These are phyloP conservation scores for Philopotamus ludificatus DNA, from an alignment of 1,140 invertebrate genomes.

Conservation along the genomic window DNA sequence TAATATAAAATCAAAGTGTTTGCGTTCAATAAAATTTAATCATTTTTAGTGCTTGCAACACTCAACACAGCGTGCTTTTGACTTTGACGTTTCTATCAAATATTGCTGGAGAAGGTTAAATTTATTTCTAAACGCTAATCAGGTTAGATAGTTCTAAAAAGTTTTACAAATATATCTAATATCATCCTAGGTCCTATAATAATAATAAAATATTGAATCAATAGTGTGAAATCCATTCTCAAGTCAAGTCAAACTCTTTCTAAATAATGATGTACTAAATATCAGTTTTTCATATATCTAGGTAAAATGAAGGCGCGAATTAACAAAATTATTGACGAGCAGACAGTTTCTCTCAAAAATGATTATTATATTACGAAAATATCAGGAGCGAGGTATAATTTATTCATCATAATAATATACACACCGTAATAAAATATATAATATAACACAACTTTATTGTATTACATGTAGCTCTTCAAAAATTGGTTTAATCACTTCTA, in stretches of 20 bases:
- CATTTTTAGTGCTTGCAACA: background rate
- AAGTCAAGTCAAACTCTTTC: too few relatives aligned
- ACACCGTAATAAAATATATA: background rate
- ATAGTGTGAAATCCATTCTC: background rate
- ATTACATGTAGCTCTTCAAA: conserved; percentile 43
- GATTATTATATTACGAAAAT: conserved; percentile 47
- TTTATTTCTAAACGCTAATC: too few relatives aligned
- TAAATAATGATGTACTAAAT: too few relatives aligned
- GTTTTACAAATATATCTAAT: background rate
- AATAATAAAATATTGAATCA: background rate
- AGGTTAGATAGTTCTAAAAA: too few relatives aligned
- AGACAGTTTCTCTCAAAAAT: conserved; percentile 41
- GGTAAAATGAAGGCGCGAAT: background rate
- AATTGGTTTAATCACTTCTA: conserved; percentile 47
- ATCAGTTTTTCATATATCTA: too few relatives aligned
- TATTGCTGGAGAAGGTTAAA: too few relatives aligned
- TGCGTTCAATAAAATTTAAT: too few relatives aligned
- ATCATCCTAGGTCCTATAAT: background rate
- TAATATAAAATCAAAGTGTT: too few relatives aligned
- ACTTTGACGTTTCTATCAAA: too few relatives aligned
- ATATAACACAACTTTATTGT: background rate
- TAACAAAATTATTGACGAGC: conserved; percentile 35
- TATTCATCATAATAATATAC: conserved; percentile 19
- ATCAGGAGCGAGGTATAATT: conserved; percentile 42
- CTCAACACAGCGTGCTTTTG: background rate